phyloP scores from a whole-genome alignment of 2,797 vertebrate species.

The Enteromius fasciolatus region DNA sequence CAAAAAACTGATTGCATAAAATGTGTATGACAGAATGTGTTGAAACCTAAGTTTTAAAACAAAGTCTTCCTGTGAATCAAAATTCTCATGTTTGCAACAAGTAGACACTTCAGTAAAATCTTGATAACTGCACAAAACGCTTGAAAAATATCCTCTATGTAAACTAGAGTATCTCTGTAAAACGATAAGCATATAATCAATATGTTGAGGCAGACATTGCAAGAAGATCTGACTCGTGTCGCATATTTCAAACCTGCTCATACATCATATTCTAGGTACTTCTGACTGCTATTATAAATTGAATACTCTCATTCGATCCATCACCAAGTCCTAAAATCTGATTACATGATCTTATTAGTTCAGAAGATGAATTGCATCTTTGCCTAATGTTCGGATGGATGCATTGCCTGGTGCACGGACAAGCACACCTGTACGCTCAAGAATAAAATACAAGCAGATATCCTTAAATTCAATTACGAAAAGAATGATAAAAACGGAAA shows the following conservation, averaged over 20 bases:
- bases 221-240: slow-evolving; percentile 60
- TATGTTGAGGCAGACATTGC: slow-evolving; percentile 56
- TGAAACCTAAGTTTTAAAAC: neutral
- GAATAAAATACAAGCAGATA: neutral
- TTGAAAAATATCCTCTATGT: neutral
- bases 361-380: slow-evolving; percentile 17
- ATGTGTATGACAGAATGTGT: neutral
- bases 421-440: neutral
- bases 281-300: slow-evolving; percentile 5
- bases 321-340: slow-evolving; percentile 56
- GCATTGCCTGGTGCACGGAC: neutral
- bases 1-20: neutral
- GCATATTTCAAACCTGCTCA: neutral
- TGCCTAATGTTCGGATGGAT: slow-evolving; percentile 5
- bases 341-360: slow-evolving; percentile 63
- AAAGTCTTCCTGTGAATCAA: neutral
- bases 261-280: neutral
- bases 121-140: neutral
- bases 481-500: neutral
- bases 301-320: slow-evolving; percentile 56
- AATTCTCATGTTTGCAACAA: neutral
- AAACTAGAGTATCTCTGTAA: slow-evolving; percentile 4
- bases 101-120: neutral
- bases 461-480: neutral
- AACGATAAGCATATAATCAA: slow-evolving; percentile 16